Evolutionary conservation across 2,113 vertebrate species (phyloP), one percentile per base, ranked within the genome.

Genomic region (Dermatemys mawii): DNA sequence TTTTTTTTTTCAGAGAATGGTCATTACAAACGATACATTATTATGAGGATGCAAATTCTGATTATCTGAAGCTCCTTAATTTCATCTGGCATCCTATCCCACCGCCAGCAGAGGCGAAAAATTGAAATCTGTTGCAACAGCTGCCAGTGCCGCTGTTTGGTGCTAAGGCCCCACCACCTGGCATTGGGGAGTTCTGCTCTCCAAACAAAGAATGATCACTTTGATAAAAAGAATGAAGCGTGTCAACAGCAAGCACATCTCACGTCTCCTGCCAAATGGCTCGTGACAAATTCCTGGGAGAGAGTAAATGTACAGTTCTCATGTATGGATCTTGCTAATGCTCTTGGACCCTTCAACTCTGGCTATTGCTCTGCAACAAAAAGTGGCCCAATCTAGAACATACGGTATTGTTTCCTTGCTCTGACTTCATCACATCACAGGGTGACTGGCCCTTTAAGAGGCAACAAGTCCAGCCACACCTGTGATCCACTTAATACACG

Each of bases 161-260:
- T 98, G 96, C 98, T 97, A 93, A 95, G 95, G 95, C 96, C 97
- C 94, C 97, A 97, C 95, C 98, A 98, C 97, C 97, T 98, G 98
- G 97, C 87, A 85, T 84, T 79, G 60, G 91, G 86, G 96, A 96
- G 91, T 89, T 94, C 92, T 60, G 78, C 95, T 94, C 87, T 94
- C 91, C 92, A 87, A 92, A 88, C 5, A 29, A 92, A 81, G 86
- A 95, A 93, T 94, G 93, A 96, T 86, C 83, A 51, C 94, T 88
- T 91, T 97, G 94, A 97, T 90, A 93, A 85, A 90, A 94, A 89
- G 53, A 81, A 93, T 86, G 67, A 89, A 94, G 91, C 44, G 2
- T 78, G 84, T 54, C 81, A 86, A 49, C 70, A 84, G 86, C 70
- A 92, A 84, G 85, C 87, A 88, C 78, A 2, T 82, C 87, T 89